Evolutionary conservation across 2,888 invertebrate genomes (phyloP).

Genomic region (Cryptus viduatorius): DNA sequence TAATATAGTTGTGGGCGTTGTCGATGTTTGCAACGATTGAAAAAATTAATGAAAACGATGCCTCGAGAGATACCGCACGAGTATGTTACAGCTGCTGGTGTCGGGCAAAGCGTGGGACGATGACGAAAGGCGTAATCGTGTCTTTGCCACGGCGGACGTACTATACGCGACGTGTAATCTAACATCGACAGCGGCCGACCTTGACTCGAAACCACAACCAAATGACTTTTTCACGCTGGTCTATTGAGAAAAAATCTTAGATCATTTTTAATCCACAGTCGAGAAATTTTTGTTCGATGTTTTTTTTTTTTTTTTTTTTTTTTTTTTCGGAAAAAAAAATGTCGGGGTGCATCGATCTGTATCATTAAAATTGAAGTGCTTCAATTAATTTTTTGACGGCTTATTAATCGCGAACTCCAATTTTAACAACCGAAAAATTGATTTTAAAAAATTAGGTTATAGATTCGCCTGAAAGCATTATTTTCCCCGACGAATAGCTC

Average conservation of each 20-base stretch:
- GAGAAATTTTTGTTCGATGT: too few relatives aligned
- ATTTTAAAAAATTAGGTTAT: too few relatives aligned
- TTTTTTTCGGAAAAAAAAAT: too few relatives aligned
- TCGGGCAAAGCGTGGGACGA: slow-evolving; percentile 23
- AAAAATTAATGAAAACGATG: slow-evolving; percentile 46
- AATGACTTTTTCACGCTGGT: slow-evolving; percentile 40
- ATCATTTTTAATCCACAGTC: too few relatives aligned
- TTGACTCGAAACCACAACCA: slow-evolving; percentile 24
- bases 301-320: too few relatives aligned
- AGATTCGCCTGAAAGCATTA: too few relatives aligned
- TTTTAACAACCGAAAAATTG: too few relatives aligned
- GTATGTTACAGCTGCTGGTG: slow-evolving; percentile 22
- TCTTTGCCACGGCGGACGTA: neutral
- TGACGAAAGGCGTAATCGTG: slow-evolving; percentile 38
- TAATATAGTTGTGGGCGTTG: slow-evolving; percentile 45
- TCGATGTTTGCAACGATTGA: slow-evolving; percentile 38
- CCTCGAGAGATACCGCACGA: slow-evolving; percentile 37
- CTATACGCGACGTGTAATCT: neutral
- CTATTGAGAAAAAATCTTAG: neutral
- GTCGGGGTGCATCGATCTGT: too few relatives aligned
- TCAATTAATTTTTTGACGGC: too few relatives aligned
- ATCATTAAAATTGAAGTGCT: too few relatives aligned
- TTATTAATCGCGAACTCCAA: too few relatives aligned
- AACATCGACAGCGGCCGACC: slow-evolving; percentile 39
- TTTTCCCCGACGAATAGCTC: too few relatives aligned